These are phyloP conservation scores for Urophycis tenuis DNA, from an alignment of 2,797 vertebrate genomes.

Conservation along the genomic window DNA sequence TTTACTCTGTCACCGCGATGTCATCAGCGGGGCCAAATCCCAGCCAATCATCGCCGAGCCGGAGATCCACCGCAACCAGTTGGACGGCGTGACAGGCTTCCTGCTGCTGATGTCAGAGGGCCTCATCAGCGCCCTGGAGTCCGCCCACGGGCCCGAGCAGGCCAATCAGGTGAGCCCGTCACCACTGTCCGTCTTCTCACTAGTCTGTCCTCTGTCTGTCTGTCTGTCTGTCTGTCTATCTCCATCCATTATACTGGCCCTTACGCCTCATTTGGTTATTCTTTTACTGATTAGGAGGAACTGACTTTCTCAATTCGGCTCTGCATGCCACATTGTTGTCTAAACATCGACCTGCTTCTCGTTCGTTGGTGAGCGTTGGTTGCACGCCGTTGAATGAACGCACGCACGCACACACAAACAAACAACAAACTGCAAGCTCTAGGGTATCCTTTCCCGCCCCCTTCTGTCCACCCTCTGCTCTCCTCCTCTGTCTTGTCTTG, in stretches of 20 bases:
- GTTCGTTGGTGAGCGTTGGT: too few relatives aligned
- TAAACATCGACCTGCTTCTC: too few relatives aligned
- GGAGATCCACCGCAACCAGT: constrained; percentile 84
- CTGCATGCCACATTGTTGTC: too few relatives aligned
- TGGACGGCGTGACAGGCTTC: constrained; percentile 89
- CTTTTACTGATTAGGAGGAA: too few relatives aligned
- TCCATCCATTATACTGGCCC: too few relatives aligned
- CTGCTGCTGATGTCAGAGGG: constrained; percentile 95
- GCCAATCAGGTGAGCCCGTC: constrained; percentile 84
- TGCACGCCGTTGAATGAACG: too few relatives aligned
- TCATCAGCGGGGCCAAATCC: constrained; percentile 78
- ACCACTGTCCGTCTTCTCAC: neutral
- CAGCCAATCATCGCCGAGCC: constrained; percentile 89
- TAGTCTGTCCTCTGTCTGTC: neutral
- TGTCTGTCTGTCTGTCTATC: neutral
- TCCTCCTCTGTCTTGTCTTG: too few relatives aligned
- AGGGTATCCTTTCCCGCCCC: neutral
- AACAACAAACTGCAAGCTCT: too few relatives aligned
- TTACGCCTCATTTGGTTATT: too few relatives aligned
- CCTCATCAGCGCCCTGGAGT: constrained; percentile 90
- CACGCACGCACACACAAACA: too few relatives aligned
- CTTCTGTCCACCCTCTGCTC: too few relatives aligned
- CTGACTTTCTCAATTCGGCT: too few relatives aligned
- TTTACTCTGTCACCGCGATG: constrained; percentile 7
- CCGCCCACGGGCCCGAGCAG: constrained; percentile 89